Percentiles rank a stretch among this genome's conserved stretches.
Conservation (phyloP, 2,797 vertebrate genomes). For the Eulemur coronatus region DNA sequence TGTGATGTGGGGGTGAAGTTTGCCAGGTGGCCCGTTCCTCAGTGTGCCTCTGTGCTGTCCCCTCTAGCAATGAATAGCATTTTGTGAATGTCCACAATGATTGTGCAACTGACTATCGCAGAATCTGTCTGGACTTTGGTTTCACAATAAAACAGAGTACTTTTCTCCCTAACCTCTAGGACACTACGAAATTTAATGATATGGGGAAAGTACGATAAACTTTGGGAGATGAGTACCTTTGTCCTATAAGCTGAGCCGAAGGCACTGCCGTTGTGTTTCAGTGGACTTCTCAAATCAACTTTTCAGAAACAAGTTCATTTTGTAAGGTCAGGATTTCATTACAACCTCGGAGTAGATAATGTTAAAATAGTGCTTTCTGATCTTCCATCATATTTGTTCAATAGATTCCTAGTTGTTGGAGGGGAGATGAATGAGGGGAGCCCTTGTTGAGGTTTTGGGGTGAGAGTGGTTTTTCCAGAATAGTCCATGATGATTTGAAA, state of each 20-base stretch:
- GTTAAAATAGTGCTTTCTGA: background rate
- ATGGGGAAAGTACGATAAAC: background rate
- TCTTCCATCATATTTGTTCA: background rate
- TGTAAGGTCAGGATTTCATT: background rate
- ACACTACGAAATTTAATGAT: background rate
- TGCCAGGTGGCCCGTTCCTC: background rate
- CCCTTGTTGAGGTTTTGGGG: background rate
- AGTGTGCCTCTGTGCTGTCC: background rate
- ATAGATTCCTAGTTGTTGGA: background rate
- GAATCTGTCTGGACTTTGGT: background rate
- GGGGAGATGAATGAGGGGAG: background rate
- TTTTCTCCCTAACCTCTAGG: background rate
- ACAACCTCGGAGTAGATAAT: background rate
- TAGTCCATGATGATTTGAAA: conserved; percentile 1
- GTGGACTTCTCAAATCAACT: background rate
- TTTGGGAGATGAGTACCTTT: background rate
- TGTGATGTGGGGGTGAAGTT: background rate
- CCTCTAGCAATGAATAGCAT: background rate
- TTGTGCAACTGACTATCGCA: background rate
- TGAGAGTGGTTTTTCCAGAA: background rate
- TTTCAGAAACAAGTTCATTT: background rate
- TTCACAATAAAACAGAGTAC: background rate
- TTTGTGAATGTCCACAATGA: background rate
- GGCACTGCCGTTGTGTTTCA: background rate
- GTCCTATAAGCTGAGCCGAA: background rate